Conservation (phyloP, 2,797 vertebrate genomes). For the Siniperca obscura region DNA sequence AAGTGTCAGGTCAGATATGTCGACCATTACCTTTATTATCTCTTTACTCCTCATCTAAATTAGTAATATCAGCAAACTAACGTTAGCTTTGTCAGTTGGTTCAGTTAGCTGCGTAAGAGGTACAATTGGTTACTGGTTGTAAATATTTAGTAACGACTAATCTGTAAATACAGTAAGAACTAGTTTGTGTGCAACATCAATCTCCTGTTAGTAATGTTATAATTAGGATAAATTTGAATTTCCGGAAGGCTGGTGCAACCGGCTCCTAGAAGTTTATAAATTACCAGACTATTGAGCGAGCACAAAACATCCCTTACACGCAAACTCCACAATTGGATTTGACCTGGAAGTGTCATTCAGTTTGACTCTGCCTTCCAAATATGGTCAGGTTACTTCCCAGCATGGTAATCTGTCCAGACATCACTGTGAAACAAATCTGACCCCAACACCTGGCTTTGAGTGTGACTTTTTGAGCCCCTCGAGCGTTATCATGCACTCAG, state of each 20-base stretch:
- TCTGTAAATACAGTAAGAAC: neutral
- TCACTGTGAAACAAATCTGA: constrained; percentile 36
- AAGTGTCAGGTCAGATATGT: neutral
- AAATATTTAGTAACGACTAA: neutral
- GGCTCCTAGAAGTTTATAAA: neutral
- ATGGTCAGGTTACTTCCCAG: constrained; percentile 11
- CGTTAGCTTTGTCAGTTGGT: neutral
- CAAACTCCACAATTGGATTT: constrained; percentile 11
- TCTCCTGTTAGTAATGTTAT: neutral
- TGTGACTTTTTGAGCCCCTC: constrained; percentile 9
- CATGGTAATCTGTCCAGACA: constrained; percentile 36
- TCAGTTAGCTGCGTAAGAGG: neutral
- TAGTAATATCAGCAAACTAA: neutral
- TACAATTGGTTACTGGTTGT: neutral
- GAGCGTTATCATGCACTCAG: neutral
- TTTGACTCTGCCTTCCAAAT: constrained; percentile 17
- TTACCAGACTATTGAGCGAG: neutral
- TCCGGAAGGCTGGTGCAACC: neutral
- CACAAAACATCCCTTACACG: neutral
- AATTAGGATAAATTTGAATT: neutral
- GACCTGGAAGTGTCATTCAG: constrained; percentile 8
- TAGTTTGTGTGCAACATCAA: neutral
- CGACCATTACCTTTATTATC: neutral
- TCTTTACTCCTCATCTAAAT: neutral
- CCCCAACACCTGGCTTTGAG: constrained; percentile 18